These are phyloP conservation scores for Trachymyrmex septentrionalis DNA, from an alignment of 1,140 invertebrate genomes.

Conservation along the genomic window DNA sequence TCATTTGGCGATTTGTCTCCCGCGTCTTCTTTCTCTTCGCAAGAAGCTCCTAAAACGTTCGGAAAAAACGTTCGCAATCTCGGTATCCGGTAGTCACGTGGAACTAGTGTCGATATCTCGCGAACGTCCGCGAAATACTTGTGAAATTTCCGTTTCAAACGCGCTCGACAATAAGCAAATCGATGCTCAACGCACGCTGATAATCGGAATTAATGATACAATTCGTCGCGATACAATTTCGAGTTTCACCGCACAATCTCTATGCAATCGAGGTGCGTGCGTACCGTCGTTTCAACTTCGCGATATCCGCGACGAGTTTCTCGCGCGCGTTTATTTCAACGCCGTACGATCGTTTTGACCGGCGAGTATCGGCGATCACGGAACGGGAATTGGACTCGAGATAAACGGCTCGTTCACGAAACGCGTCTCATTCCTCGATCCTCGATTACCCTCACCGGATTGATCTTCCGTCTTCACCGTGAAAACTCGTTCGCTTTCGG, in stretches of 20 bases:
- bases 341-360: not conserved
- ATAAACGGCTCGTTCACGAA: not conserved
- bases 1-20: not conserved
- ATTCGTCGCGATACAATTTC: constrained; percentile 21
- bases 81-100: not conserved
- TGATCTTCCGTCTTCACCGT: constrained; percentile 10
- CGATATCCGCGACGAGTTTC: no score
- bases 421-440: not conserved
- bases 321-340: not conserved
- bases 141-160: constrained; percentile 8
- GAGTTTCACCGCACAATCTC: not conserved
- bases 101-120: constrained; percentile 24
- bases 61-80: constrained; percentile 27
- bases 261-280: no score
- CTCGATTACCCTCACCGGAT: constrained; percentile 18
- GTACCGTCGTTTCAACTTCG: not conserved
- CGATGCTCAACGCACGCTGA: constrained; percentile 10
- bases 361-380: constrained; percentile 15
- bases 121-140: constrained; percentile 11
- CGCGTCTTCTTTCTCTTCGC: constrained; percentile 8
- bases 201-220: constrained; percentile 3
- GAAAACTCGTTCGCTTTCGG: not conserved
- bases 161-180: constrained; percentile 29
- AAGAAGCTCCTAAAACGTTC: constrained; percentile 20
- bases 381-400: not conserved